Evolutionary conservation across 2,888 invertebrate species (phyloP), one percentile per base, ranked within the genome.

Genomic region (Coleophora flavipennella): DNA sequence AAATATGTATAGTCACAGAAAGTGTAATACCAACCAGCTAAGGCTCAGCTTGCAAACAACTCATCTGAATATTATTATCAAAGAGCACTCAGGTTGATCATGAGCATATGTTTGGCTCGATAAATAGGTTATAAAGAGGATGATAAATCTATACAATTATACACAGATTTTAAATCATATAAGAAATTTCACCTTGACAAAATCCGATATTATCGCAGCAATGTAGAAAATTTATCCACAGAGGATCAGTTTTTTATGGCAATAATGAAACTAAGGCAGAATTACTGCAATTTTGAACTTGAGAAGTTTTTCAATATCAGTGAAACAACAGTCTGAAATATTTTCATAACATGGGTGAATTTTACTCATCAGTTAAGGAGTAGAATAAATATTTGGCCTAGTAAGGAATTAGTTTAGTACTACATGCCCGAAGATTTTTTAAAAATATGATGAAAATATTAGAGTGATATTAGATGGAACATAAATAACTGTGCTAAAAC

Each of bases 381-480:
- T n/a, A n/a, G n/a, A n/a, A n/a, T n/a, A n/a, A n/a, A n/a, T n/a
- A n/a, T n/a, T n/a, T n/a, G n/a, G n/a, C n/a, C n/a, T n/a, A n/a
- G n/a, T n/a, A n/a, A n/a, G n/a, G n/a, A 36, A 4, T 29, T 42
- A 4, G 36, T 39, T 11, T 3, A 42, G 3, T 42, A 27, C 20
- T 39, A 37, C 26, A 38, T 35, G 35, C 40, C 12, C 4, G 32
- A 32, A 12, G 8, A 32, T 32, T 36, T 42, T n/a, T 39, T 9
- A 26, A 36, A 33, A 36, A 1, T 28, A 36, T 38, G 2, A 37
- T 25, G 7, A 14, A 12, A 29, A 34, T 34, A 39, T 35, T 14
- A 39, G 41, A 25, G 32, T 44, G 4, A 41, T 41, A 32, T 12
- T 42, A 35, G 43, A 42, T 36, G 36, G 34, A 11, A 42, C 43